These are phyloP conservation scores for Drosophila setifemur DNA, from an alignment of 1,140 invertebrate genomes.

Conservation along the genomic window DNA sequence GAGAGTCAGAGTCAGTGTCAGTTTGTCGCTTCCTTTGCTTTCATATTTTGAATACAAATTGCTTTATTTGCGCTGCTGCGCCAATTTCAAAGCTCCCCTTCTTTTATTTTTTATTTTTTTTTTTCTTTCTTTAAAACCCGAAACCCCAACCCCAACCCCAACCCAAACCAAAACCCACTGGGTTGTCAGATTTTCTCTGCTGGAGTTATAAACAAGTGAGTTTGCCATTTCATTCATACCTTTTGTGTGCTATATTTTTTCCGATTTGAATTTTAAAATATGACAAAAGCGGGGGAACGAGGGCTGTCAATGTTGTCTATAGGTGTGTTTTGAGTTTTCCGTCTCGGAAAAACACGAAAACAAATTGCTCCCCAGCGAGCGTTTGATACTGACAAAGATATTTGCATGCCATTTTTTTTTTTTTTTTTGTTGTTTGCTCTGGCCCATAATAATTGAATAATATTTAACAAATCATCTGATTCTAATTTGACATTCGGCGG, in stretches of 20 bases:
- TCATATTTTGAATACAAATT: slow-evolving; percentile 83
- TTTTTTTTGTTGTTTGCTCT: slow-evolving; percentile 1
- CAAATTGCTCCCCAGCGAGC: slow-evolving; percentile 78
- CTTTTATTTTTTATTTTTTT: background rate
- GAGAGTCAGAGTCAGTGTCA: slow-evolving; percentile 41
- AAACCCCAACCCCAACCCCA: too few relatives aligned
- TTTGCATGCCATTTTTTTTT: slow-evolving; percentile 55
- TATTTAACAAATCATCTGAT: slow-evolving; percentile 77
- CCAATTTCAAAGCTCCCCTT: slow-evolving; percentile 49
- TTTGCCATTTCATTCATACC: slow-evolving; percentile 61
- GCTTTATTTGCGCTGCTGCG: slow-evolving; percentile 81
- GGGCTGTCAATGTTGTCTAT: slow-evolving; percentile 50
- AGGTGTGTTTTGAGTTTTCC: slow-evolving; percentile 50
- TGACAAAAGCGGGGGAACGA: slow-evolving; percentile 26
- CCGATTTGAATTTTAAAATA: slow-evolving; percentile 66
- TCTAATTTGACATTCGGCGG: slow-evolving; percentile 73
- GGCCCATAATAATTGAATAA: slow-evolving; percentile 79
- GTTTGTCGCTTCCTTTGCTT: slow-evolving; percentile 64
- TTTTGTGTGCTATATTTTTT: slow-evolving; percentile 28
- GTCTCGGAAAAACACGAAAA: slow-evolving; percentile 27
- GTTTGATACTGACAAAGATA: slow-evolving; percentile 62
- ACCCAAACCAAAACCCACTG: slow-evolving; percentile 19
- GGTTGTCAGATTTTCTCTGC: slow-evolving; percentile 62
- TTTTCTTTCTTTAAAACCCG: too few relatives aligned
- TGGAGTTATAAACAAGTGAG: slow-evolving; percentile 75